Evolutionary conservation across 1,140 invertebrate species (phyloP).

Genomic region (Pentalonia nigronervosa): DNA sequence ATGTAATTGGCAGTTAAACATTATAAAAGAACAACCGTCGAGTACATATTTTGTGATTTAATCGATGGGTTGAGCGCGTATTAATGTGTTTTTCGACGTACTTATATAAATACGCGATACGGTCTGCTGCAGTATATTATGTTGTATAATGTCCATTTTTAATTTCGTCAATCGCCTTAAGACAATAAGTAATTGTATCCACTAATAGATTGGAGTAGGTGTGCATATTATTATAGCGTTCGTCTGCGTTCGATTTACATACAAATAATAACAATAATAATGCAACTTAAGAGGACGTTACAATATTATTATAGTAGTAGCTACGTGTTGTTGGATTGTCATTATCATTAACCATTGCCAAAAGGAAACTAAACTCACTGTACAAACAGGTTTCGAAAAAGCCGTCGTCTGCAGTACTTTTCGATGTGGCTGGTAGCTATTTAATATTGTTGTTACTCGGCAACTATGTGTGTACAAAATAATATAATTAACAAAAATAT

Average conservation of each 20-base stretch:
- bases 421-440: neutral
- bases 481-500: neutral
- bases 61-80: neutral
- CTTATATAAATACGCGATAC: neutral
- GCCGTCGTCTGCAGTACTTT: neutral
- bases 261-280: slow-evolving; percentile 43
- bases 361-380: neutral
- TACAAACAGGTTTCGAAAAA: neutral
- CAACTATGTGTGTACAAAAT: neutral
- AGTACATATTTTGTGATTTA: neutral
- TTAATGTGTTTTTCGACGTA: neutral
- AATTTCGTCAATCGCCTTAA: neutral
- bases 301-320: neutral
- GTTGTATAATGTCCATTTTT: neutral
- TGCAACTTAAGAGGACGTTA: neutral
- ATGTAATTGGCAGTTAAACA: neutral
- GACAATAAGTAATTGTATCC: neutral
- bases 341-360: slow-evolving; percentile 11
- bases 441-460: neutral
- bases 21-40: neutral
- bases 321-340: neutral
- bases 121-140: neutral
- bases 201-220: neutral
- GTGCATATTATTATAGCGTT: neutral
- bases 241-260: neutral